Evolutionary conservation across 2,113 vertebrate genomes (phyloP), one percentile per base, ranked within the genome.

Genomic region (Oryzias curvinotus): DNA sequence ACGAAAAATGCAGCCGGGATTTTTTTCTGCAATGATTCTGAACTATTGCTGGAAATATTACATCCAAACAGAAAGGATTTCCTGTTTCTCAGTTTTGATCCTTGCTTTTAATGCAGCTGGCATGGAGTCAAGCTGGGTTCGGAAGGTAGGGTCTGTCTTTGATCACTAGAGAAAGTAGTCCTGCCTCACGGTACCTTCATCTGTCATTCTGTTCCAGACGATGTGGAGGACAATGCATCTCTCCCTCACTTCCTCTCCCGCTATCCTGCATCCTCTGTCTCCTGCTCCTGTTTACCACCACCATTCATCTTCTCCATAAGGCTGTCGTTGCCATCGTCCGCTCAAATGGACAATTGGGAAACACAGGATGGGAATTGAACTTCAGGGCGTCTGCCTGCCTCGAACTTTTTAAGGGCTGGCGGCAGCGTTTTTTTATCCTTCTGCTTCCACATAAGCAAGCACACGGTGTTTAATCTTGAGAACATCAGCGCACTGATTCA

Each of bases 131-230:
- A 78, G 63, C 72, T 41, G 45, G 47, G 75, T 52, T 63, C 46
- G 63, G 54, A 71, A 41, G 54, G 65, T 64, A 77, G 71, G 63
- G 75, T 63, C 66, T 25, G 77, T 80, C 62, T 88, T 84, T 87
- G 85, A 89, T 88, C 82, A 82, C 65, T 46, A 73, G 75, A 79
- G 80, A 80, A 79, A 85, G 83, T 66, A 71, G 82, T 82, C 83
- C 64, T 74, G 78, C 71, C 63, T 73, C 56, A 69, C 85, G 86
- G 83, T 87, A 80, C 75, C 76, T 71, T 85, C 89, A 88, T 90
- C 83, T 80, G 85, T 90, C 89, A 90, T 86, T 73, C 80, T 88
- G 89, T 89, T 87, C 54, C 62, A 59, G 65, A 43, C 55, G 26
- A 85, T 89, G 79, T 73, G 60, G 45, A 57, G 68, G 23, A 62